Conservation (phyloP, 2,888 invertebrate species). For the Oconnorella tubifera region DNA sequence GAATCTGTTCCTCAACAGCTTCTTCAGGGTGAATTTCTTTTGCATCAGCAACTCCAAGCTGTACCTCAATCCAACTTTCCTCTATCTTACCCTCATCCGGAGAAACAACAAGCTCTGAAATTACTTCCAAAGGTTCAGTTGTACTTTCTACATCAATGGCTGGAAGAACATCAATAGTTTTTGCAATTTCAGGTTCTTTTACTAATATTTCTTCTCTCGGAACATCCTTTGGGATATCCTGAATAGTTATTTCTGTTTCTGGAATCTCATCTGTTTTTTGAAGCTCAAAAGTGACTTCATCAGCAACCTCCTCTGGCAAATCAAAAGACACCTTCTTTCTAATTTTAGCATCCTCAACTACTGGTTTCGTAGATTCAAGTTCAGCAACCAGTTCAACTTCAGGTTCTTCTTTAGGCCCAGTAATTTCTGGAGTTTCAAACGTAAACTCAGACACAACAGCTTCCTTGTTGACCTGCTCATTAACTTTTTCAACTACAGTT, state of each 20-base stretch:
- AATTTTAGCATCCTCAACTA: no score
- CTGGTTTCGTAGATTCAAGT: not conserved
- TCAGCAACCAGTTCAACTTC: constrained; percentile 79
- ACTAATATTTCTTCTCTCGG: not conserved
- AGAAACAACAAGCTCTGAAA: not conserved
- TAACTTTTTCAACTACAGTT: constrained; percentile 25
- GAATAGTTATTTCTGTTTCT: not conserved
- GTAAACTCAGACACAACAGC: constrained; percentile 82
- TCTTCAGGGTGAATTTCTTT: no score
- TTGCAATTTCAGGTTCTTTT: no score
- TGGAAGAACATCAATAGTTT: no score
- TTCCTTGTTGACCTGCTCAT: constrained; percentile 41
- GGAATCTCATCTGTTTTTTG: not conserved
- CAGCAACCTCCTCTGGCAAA: constrained; percentile 1
- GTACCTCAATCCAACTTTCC: no score
- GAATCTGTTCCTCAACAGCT: no score
- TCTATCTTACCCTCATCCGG: no score
- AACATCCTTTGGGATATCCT: not conserved
- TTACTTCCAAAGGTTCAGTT: not conserved
- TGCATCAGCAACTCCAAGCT: no score
- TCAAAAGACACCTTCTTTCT: constrained; percentile 4
- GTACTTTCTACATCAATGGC: no score
- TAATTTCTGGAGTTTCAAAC: no score
- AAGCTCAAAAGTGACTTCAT: constrained; percentile 4
- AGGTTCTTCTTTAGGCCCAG: no score